Evolutionary conservation across 2,797 vertebrate species (phyloP), one percentile per base, ranked within the genome.

Genomic region (Peromyscus attwateri): DNA sequence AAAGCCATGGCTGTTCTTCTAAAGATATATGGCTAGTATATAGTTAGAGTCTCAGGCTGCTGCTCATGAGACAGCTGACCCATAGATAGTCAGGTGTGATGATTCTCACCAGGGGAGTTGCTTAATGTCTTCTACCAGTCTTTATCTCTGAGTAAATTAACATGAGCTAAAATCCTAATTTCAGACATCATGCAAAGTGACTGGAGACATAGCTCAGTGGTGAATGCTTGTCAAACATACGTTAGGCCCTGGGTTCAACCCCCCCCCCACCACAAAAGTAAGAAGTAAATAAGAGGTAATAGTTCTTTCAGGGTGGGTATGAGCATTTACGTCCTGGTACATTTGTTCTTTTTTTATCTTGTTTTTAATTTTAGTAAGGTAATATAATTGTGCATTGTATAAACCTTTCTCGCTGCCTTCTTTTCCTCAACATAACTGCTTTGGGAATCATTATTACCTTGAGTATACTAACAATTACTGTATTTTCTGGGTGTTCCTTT

Each of bases 321-420:
- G 21, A 57, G 34, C 4, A 87, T 55, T 66, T 92, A 21, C 25
- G 9, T 3, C 40, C 17, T 95, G 55, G 3, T 3, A 81, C 5
- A 29, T 46, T 66, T 37, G 34, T 8, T 52, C 7, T 64, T 55
- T 81, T 93, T 64, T 3, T 29, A 14, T 52, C 43, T 81, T 37
- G 13, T 85, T 82, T 77, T 87, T 85, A 94, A n/a, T 94, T 79
- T 92, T 34, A 25, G 27, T 62, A 14, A 83, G 76, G 76, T 9
- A 52, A 34, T 80, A 11, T 23, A n/a, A 57, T 21, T n/a, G 52
- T 80, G 3, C 9, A 21, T 25, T 81, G 19, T 34, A n/a, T 21
- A 57, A 57, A 6, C 5, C 52, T 37, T 81, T 21, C 79, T n/a
- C 6, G n/a, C 46, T 70, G 13, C 6, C 27, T 93, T 91, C 25